Conservation (phyloP, 1,140 invertebrate species). For the Drosophila oshimai region DNA sequence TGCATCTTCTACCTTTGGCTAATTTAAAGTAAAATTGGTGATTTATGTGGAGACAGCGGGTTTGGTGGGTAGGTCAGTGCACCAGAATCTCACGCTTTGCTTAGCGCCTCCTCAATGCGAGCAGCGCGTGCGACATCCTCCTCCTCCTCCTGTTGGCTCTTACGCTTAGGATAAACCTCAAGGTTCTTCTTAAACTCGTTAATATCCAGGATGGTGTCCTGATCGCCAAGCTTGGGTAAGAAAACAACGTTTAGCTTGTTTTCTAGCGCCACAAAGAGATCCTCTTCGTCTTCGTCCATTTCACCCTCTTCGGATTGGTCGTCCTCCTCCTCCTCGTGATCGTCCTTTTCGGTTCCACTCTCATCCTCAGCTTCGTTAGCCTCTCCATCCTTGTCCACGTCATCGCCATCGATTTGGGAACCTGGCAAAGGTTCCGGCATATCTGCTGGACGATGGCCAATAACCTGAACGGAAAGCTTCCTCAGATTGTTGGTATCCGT, state of each 20-base stretch:
- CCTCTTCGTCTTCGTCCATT: slow-evolving; percentile 24
- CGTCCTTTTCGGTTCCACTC: not conserved
- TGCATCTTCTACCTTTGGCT: slow-evolving; percentile 18
- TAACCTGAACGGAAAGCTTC: slow-evolving; percentile 88
- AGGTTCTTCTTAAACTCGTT: slow-evolving; percentile 74
- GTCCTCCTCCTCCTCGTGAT: not conserved
- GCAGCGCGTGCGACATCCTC: slow-evolving; percentile 1
- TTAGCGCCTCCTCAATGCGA: slow-evolving; percentile 37
- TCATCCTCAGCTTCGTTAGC: not conserved
- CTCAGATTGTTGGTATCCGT: slow-evolving; percentile 85
- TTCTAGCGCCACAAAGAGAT: slow-evolving; percentile 55
- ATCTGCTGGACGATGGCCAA: slow-evolving; percentile 44
- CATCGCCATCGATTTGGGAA: not conserved
- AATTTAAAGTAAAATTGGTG: not conserved
- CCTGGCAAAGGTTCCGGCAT: not conserved
- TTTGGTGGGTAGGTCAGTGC: not conserved
- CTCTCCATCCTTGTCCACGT: not conserved
- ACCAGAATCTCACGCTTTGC: slow-evolving; percentile 22
- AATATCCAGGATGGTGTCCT: slow-evolving; percentile 65
- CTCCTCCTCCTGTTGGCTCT: not conserved
- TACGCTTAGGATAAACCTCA: slow-evolving; percentile 71
- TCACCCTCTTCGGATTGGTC: not conserved
- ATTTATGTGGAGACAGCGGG: not conserved
- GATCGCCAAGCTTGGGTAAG: slow-evolving; percentile 55
- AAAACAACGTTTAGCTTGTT: slow-evolving; percentile 65